Evolutionary conservation across 2,888 invertebrate species (phyloP), one percentile per base, ranked within the genome.

Genomic region (Caenorhabditis panamensis): DNA sequence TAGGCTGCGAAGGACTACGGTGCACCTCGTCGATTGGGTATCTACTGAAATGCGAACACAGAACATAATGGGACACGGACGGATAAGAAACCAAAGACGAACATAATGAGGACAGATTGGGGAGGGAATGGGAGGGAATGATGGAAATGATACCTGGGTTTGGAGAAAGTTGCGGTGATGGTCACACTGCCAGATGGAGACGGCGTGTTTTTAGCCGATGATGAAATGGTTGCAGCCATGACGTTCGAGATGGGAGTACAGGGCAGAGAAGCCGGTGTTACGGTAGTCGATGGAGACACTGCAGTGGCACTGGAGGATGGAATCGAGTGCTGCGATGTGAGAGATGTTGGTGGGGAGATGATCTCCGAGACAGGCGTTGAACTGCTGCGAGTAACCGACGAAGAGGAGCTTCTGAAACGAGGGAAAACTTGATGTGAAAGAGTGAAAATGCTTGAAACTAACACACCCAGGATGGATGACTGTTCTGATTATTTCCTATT

Each of bases 1-100:
- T 73, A 1, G 85, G 83, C n/a, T 80, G 82, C 1, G 83, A 83
- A 0, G 85, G 75, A 58, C 80, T 82, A 51, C 79, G 79, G 49
- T 71, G 56, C 47, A 79, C 53, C 20, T 71, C 78, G 36, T 64
- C 71, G 8, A 58, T 36, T 22, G 72, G 64, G 8, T 58, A 13
- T 16, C 61, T 36, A 49, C 69, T 61, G 51, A 37, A 54, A 51
- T 37, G 36, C 18, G 24, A 22, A 49, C 51, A 53, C 28, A 71
- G 24, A 62, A 71, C 22, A n/a, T 36, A 49, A 51, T 0, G 3
- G 44, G 47, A 56, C 61, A 44, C 11, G 31, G 67, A 59, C 59
- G 24, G 66, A 73, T 22, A 44, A 63, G 24, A 28, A 26, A 75
- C 54, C 37, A 26, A 61, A 61, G 22, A 31, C 13, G 22, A 59